Base-by-base conservation (phyloP, 2,797 vertebrate species). In the Rhinophrynus dorsalis region DNA sequence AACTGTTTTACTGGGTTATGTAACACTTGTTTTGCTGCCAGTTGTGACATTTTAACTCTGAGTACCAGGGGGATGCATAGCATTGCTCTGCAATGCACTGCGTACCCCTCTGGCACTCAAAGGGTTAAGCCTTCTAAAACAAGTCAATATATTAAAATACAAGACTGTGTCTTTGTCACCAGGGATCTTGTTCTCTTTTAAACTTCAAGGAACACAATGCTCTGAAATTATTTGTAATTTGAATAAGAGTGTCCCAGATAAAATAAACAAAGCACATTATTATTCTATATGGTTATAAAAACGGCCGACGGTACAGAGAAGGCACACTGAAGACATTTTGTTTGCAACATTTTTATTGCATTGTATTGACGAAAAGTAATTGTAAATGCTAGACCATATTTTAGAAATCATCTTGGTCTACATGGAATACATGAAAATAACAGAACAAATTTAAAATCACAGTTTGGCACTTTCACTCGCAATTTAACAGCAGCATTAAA, bases 281-380 rank as follows among this genome's bases (percentile, higher is more conserved):
- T 59, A 52, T 73, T 65, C 40, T 20, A 29, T 12, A 52, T 35
- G 44, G 35, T 27, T 51, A 37, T 44, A 27, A 23, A 52, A 26
- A 24, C n/a, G 54, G 44, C 8, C 37, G 7, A 57, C 44, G 45
- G 48, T 60, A 50, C 58, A 59, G 54, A 26, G 42, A 32, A 17
- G 40, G 44, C 54, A 59, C 70, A 66, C 54, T 60, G 60, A 67
- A 57, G 32, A 58, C 17, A n/a, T 66, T 48, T 48, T 55, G 47
- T 32, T 45, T 35, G 27, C 27, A 73, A 60, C 45, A 37, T 66
- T 73, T 67, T 73, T 73, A 73, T 67, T 73, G 62, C 62, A 59
- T 65, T 65, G 26, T 33, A 11, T 20, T 26, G 9, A 54, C 52
- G 29, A 21, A 45, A 62, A 54, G 47, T 54, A 60, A 65, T 65